A percentile compares a stretch with the other conserved stretches of the same genome.
phyloP scores from a whole-genome alignment of 2,113 vertebrate species.

The Lagenorhynchus albirostris region DNA sequence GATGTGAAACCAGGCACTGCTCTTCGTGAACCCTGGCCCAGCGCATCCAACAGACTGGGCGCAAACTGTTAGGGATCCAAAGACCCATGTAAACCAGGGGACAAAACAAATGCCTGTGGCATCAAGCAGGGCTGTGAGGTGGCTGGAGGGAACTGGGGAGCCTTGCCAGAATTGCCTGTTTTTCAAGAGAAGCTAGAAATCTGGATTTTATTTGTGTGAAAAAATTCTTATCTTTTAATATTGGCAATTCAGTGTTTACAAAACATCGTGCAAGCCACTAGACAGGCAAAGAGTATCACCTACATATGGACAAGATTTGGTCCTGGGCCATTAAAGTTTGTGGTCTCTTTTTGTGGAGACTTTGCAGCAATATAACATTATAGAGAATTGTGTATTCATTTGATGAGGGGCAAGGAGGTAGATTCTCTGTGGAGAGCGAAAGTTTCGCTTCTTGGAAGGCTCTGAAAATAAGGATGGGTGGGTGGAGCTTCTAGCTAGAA shows the following conservation, averaged over 20 bases:
- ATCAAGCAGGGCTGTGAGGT: not conserved
- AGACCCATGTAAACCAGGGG: not conserved
- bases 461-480: not conserved
- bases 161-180: not conserved
- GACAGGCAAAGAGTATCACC: not conserved
- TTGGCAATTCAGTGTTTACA: not conserved
- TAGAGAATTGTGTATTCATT: not conserved
- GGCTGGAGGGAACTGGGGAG: not conserved
- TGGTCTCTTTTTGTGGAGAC: not conserved
- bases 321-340: not conserved
- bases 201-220: not conserved
- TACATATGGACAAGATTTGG: not conserved
- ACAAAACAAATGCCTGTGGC: not conserved
- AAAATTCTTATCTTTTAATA: not conserved
- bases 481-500: not conserved
- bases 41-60: not conserved
- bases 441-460: not conserved
- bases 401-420: not conserved
- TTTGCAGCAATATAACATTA: not conserved
- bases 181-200: not conserved
- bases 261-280: not conserved
- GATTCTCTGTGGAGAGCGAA: not conserved
- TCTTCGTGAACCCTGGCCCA: not conserved
- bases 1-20: not conserved
- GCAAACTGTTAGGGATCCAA: not conserved